Conservation (phyloP, 2,113 vertebrate genomes). For the Varanus salvator region DNA sequence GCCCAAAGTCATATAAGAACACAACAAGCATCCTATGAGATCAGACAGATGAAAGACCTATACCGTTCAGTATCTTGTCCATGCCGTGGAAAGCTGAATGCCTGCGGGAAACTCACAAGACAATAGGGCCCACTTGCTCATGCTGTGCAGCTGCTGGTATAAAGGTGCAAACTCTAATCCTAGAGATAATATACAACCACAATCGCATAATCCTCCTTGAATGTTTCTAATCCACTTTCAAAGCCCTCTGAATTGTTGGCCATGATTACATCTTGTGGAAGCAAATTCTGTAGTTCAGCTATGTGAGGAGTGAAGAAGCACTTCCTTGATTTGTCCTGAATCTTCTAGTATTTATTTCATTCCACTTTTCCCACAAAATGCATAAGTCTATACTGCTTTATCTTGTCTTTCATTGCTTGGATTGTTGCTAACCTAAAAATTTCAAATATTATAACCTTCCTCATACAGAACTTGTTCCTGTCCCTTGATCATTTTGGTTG, state of each 20-base stretch:
- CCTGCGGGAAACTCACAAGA: neutral
- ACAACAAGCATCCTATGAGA: neutral
- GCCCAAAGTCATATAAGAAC: neutral
- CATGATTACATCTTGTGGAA: neutral
- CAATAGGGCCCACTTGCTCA: neutral
- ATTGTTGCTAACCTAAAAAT: too few species aligned
- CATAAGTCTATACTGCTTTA: too few species aligned
- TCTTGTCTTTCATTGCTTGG: too few species aligned
- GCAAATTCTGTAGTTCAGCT: neutral
- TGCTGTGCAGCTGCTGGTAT: too few species aligned
- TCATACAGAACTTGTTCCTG: too few species aligned
- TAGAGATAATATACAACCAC: too few species aligned
- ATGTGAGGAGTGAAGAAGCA: neutral
- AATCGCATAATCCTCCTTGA: neutral
- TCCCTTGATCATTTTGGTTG: too few species aligned
- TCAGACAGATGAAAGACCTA: neutral
- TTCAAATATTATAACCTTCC: too few species aligned
- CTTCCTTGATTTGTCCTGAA: neutral
- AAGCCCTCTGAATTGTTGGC: neutral
- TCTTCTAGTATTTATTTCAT: neutral
- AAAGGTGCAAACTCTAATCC: too few species aligned
- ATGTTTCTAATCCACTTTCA: neutral
- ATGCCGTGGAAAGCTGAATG: neutral
- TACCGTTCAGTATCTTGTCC: neutral
- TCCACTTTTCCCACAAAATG: neutral